Evolutionary conservation across 2,888 invertebrate genomes (phyloP), one percentile per base, ranked within the genome.

Genomic region (Agrochola litura): DNA sequence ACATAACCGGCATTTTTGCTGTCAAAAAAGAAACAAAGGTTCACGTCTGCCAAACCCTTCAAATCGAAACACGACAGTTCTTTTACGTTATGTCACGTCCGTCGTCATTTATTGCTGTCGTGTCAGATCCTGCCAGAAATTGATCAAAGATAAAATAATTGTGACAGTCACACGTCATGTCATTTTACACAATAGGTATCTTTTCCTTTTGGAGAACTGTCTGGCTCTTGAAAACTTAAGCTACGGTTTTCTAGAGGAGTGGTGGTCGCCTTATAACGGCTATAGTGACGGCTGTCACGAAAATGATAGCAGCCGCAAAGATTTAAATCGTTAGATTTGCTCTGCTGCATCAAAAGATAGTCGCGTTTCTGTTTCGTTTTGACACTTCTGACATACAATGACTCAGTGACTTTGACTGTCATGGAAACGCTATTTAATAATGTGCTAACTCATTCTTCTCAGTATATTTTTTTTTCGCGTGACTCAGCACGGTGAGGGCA

Each of bases 61-160:
- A 49, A 60, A 37, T 43, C 5, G 12, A 43, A 79, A 79, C 30
- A 30, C n/a, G n/a, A n/a, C 19, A 43, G 14, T 43, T 67, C 3
- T 60, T 60, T 37, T 10, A 60, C n/a, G 3, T 43, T 16, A 52
- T 22, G n/a, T 22, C 25, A 52, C 30, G 30, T 52, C n/a, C 30
- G 30, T 52, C n/a, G 30, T 68, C 30, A 68, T 49, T 52, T 52
- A 52, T 22, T 58, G 16, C 25, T 49, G 6, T 67, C 19, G 30
- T 43, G 49, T 49, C 58, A 66, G 41, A n/a, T 78, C 14, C 30
- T 43, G 58, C 14, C 19, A 37, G 25, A 54, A 46, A 70, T 46
- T 79, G 79, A 70, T 56, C 79, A 79, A 56, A 79, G 41, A 19
- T 25, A 41, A 77, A 61, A 54, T 6, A 70, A 16, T 58, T 37